Base-by-base conservation (phyloP, 2,888 invertebrate genomes). In the Drosophila algonquin region DNA sequence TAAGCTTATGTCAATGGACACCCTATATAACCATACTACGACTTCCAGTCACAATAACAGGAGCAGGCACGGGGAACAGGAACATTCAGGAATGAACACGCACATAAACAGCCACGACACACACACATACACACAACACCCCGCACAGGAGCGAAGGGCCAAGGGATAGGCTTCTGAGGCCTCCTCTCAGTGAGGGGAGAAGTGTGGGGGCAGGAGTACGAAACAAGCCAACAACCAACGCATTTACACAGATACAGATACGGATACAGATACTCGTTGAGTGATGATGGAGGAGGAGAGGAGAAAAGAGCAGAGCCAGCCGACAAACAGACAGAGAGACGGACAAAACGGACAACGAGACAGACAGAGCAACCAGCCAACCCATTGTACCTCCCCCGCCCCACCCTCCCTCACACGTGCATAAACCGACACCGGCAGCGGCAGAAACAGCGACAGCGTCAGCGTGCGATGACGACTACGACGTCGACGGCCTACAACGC, bases 191-290 rank as follows among this genome's bases (percentile, higher is more conserved):
- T 64, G 46, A 54, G 2, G 14, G 27, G 12, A 27, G 18, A 35
- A 35, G 12, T 35, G 50, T 16, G 71, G 65, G 48, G 71, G 62
- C 35, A 61, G 59, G 21, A 27, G 51, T 73, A 52, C 54, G 63
- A 54, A 76, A 74, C 67, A 79, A 70, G 72, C 73, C 76, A 64
- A 79, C 78, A 79, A 59, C 77, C 73, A 65, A 87, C 85, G 72
- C 85, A 84, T 84, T 84, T 87, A 85, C 89, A 83, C 89, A 83
- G 89, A 85, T 87, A 84, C 89, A 89, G 89, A 87, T 83, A 85
- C 88, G 89, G 87, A 82, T 87, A 84, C 87, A 72, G 75, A 75
- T 75, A 75, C 73, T 71, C 71, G 50, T 45, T 12, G 72, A 59
- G 59, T 48, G 72, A 71, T 71, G 60, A 48, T 46, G 30, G 46